Percentiles rank a stretch among this genome's conserved stretches.
Evolutionary conservation across 1,140 invertebrate genomes (phyloP).

Genomic region (Tachypleus tridentatus): DNA sequence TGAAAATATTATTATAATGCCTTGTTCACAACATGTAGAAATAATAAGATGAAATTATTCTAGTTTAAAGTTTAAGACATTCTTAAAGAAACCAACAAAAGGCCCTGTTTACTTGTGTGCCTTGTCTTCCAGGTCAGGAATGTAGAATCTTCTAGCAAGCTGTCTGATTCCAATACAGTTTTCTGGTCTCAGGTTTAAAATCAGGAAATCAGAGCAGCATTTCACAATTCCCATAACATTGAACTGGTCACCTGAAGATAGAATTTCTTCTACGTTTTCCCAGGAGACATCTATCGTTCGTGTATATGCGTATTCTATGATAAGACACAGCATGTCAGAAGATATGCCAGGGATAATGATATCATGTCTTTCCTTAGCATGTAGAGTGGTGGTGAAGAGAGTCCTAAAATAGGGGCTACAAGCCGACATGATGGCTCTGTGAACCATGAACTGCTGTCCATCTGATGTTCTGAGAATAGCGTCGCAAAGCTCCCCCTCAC

Average conservation of each 20-base stretch:
- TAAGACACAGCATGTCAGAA: slow-evolving; percentile 53
- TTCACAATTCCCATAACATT: slow-evolving; percentile 61
- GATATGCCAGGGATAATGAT: slow-evolving; percentile 59
- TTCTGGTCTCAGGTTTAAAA: slow-evolving; percentile 46
- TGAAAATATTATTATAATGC: no score
- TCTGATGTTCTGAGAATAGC: slow-evolving; percentile 63
- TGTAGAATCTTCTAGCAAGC: slow-evolving; percentile 62
- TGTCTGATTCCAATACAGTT: slow-evolving; percentile 71
- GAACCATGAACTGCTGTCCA: slow-evolving; percentile 45
- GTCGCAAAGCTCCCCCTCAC: slow-evolving; percentile 65
- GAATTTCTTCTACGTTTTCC: slow-evolving; percentile 60
- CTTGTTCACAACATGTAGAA: no score
- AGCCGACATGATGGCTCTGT: slow-evolving; percentile 53
- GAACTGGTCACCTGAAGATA: slow-evolving; percentile 49
- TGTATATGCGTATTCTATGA: slow-evolving; percentile 72
- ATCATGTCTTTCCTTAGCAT: slow-evolving; percentile 50
- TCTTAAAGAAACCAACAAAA: no score
- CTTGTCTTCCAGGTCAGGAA: slow-evolving; percentile 50
- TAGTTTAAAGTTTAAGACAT: no score
- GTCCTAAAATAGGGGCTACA: slow-evolving; percentile 75
- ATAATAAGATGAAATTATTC: no score
- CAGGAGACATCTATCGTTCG: slow-evolving; percentile 51
- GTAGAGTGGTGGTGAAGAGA: slow-evolving; percentile 66
- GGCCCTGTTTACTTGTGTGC: slow-evolving; percentile 38
- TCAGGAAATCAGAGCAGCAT: slow-evolving; percentile 59